Evolutionary conservation across 2,113 vertebrate species (phyloP).

Genomic region (Thermophis baileyi): DNA sequence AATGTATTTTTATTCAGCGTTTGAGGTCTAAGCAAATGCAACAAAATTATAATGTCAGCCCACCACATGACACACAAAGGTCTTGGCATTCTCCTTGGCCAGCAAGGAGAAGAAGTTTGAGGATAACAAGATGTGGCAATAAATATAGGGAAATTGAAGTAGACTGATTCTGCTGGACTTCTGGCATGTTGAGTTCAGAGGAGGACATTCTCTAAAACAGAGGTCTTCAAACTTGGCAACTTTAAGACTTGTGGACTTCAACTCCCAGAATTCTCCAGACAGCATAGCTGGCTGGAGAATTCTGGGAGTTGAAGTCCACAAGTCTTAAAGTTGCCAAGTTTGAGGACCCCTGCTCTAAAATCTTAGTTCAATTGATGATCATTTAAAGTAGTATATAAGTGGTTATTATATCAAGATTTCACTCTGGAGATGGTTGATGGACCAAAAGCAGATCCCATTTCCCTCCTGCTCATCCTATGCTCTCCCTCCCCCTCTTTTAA

Average conservation of each 20-base stretch:
- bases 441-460: neutral
- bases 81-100: neutral
- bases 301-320: too few relatives aligned
- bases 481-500: neutral
- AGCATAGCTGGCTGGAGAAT: too few relatives aligned
- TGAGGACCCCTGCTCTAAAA: too few relatives aligned
- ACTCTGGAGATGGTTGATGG: neutral
- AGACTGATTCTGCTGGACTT: constrained; percentile 3
- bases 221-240: too few relatives aligned
- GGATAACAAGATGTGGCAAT: neutral
- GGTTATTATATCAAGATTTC: neutral
- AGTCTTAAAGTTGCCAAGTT: too few relatives aligned
- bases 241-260: too few relatives aligned
- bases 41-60: neutral
- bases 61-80: neutral
- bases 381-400: neutral
- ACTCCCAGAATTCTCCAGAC: too few relatives aligned
- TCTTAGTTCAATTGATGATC: constrained; percentile 11
- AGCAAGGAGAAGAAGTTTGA: neutral
- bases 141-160: neutral
- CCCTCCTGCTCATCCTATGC: neutral
- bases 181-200: constrained; percentile 35
- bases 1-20: neutral
- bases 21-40: neutral
- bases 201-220: constrained; percentile 6